Percentiles rank a stretch among this genome's conserved stretches.
These are phyloP conservation scores for Leuctra nigra DNA, from an alignment of 2,888 invertebrate species.

Conservation along the genomic window DNA sequence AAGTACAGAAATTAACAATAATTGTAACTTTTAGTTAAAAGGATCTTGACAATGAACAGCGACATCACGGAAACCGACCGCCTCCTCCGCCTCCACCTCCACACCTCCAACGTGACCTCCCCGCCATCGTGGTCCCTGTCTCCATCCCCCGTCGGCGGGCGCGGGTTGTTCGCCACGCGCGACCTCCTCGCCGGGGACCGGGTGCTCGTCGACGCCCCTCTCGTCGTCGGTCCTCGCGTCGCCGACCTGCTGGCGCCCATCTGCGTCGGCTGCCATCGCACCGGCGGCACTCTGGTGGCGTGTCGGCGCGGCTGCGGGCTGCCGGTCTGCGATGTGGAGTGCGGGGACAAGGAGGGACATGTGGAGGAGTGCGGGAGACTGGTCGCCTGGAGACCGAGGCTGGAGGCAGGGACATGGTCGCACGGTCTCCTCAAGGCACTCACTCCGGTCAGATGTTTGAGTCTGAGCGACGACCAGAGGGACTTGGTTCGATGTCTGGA, in stretches of 20 bases:
- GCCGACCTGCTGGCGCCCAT: slow-evolving; percentile 45
- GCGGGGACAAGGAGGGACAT: slow-evolving; percentile 54
- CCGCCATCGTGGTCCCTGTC: slow-evolving; percentile 49
- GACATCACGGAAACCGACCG: not conserved
- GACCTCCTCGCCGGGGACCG: slow-evolving; percentile 61
- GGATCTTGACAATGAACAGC: no score
- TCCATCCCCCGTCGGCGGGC: slow-evolving; percentile 56
- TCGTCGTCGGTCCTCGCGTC: slow-evolving; percentile 62
- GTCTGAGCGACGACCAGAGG: slow-evolving; percentile 43
- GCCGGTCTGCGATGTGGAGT: slow-evolving; percentile 59
- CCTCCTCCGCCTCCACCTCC: not conserved
- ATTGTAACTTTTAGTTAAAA: no score
- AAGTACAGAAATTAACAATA: no score
- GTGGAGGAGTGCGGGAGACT: slow-evolving; percentile 50
- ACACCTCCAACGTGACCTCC: not conserved
- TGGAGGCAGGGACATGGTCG: slow-evolving; percentile 34
- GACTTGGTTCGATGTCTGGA: slow-evolving; percentile 46
- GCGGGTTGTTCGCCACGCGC: slow-evolving; percentile 62
- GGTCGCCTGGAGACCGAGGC: not conserved
- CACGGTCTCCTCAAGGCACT: slow-evolving; percentile 40
- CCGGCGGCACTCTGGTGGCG: slow-evolving; percentile 3
- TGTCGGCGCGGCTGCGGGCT: slow-evolving; percentile 50
- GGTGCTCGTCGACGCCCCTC: slow-evolving; percentile 61
- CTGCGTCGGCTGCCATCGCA: slow-evolving; percentile 51
- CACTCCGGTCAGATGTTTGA: slow-evolving; percentile 42